phyloP scores from a whole-genome alignment of 2,113 vertebrate genomes.

The Rhea pennata region DNA sequence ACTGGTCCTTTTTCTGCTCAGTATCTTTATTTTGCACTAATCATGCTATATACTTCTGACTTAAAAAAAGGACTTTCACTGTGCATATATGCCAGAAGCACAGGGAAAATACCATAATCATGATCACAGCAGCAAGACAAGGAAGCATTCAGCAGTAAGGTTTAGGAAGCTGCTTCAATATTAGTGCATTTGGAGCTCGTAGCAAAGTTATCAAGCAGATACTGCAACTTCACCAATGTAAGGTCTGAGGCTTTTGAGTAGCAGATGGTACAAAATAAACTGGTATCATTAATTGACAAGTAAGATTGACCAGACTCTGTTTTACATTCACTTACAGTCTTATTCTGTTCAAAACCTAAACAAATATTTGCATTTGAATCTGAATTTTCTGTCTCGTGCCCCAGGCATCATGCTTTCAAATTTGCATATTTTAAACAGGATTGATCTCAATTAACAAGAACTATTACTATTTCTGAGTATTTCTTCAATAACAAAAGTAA shows the following conservation, averaged over 20 bases:
- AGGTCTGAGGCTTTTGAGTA: not conserved
- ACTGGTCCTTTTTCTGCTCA: not conserved
- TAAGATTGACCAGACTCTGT: not conserved
- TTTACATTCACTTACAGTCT: not conserved
- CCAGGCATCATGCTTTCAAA: not conserved
- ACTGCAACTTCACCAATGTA: accelerated
- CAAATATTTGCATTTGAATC: not conserved
- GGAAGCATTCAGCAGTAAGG: not conserved
- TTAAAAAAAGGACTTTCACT: not conserved
- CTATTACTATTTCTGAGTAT: not conserved
- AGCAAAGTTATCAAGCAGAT: not conserved
- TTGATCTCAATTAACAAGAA: not conserved
- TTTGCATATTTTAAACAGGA: not conserved
- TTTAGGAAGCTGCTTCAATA: not conserved
- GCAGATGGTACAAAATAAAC: not conserved
- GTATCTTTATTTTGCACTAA: not conserved
- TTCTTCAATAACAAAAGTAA: not conserved
- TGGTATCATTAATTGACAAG: not conserved
- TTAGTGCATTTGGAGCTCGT: not conserved
- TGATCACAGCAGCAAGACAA: not conserved
- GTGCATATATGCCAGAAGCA: not conserved
- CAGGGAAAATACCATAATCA: not conserved
- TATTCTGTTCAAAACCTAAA: not conserved
- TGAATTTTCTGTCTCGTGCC: not conserved
- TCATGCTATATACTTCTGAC: not conserved